Evolutionary conservation across 2,797 vertebrate genomes (phyloP), one percentile per base, ranked within the genome.

Genomic region (Apodemus agrarius): DNA sequence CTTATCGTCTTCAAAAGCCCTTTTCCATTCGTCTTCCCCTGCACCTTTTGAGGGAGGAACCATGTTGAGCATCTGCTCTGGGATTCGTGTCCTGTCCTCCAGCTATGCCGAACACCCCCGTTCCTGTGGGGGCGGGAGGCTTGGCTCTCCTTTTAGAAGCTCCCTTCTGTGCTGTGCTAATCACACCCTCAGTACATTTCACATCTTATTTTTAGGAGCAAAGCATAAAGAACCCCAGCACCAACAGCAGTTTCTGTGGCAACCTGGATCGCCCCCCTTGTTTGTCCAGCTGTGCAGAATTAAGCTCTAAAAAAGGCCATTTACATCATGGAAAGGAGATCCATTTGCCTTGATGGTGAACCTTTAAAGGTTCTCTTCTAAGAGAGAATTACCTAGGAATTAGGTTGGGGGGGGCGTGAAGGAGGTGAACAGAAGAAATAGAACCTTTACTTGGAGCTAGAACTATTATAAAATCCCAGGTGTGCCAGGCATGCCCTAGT

Each of bases 121-220:
- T 96, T 97, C 96, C 95, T 93, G 43, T 93, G 97, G 96, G 94
- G 97, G 97, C 0, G 43, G 96, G 96, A 97, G 94, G 94, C 67
- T 96, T 97, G 97, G 96, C 97, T 97, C 97, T 97, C 94, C 94
- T 97, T 98, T 98, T 97, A 98, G 97, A 98, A 97, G 97, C 96
- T 97, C 97, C 97, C 97, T 97, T 98, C 97, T 97, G 97, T 97
- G 96, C 96, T 90, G 91, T 17, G 12, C 93, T 97, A 97, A 97
- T 97, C 97, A 97, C 97, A 97, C 97, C 97, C 97, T 97, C 65
- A 0, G 96, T 96, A 96, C 97, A 97, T 98, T 97, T 97, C 97
- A 97, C 96, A 94, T 97, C 96, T 97, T 98, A 97, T 98, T 98
- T 98, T 97, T 98, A 97, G 97, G 97, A 97, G 97, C 96, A 96